Evolutionary conservation across 2,797 vertebrate genomes (phyloP).

Genomic region (Tragelaphus eurycerus): DNA sequence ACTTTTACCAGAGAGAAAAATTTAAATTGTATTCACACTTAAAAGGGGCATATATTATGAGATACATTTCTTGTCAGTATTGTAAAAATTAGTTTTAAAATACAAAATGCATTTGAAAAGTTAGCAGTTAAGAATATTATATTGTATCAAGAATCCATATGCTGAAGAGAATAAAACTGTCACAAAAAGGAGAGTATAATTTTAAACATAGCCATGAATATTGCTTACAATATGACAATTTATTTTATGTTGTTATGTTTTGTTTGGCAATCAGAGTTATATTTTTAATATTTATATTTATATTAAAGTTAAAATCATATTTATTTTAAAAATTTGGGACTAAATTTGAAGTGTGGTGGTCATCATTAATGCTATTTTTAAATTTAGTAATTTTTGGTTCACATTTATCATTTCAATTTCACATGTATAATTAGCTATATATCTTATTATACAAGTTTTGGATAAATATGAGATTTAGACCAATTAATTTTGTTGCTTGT

Average conservation of each 20-base stretch:
- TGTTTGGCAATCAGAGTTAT: not conserved
- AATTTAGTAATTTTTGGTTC: not conserved
- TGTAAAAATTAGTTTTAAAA: not conserved
- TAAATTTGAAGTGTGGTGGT: not conserved
- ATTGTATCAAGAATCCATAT: not conserved
- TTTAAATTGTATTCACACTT: not conserved
- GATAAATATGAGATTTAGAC: not conserved
- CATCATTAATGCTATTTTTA: not conserved
- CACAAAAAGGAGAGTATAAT: not conserved
- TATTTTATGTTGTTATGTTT: not conserved
- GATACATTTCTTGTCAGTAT: not conserved
- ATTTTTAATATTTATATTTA: not conserved
- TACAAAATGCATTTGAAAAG: not conserved
- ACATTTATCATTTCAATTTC: not conserved
- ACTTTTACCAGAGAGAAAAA: not conserved
- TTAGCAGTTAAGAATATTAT: not conserved
- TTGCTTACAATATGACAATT: not conserved
- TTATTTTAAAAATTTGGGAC: not conserved
- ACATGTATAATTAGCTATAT: not conserved
- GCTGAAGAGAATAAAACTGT: not conserved
- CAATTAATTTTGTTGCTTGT: not conserved
- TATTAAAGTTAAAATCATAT: not conserved
- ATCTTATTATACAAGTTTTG: not conserved
- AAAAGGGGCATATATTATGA: not conserved
- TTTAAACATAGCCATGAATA: constrained; percentile 4